phyloP scores from a whole-genome alignment of 2,113 vertebrate genomes.

The Pangasianodon hypophthalmus region DNA sequence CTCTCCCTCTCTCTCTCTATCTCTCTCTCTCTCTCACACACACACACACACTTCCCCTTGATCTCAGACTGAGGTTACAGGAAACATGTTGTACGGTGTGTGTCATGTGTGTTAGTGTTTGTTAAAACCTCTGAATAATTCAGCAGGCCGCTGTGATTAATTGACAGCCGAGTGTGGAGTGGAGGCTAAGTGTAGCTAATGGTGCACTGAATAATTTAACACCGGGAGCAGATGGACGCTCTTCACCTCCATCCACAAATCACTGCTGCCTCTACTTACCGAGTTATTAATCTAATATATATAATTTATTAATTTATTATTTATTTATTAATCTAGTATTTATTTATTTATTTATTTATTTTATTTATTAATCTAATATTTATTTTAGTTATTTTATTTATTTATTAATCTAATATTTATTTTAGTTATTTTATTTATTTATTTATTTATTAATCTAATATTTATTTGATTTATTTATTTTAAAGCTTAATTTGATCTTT shows the following conservation, averaged over 20 bases:
- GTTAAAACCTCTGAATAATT: constrained; percentile 75
- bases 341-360: no score
- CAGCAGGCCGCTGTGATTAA: constrained; percentile 59
- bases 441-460: not conserved
- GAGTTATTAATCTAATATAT: not conserved
- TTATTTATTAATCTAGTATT: no score
- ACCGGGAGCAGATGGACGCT: constrained; percentile 57
- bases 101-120: constrained; percentile 57
- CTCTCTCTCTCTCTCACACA: not conserved
- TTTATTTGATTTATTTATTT: not conserved
- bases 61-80: constrained; percentile 68
- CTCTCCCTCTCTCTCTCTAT: not conserved
- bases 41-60: constrained; percentile 30
- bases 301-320: not conserved
- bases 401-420: no score
- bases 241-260: constrained; percentile 28
- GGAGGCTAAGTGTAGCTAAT: constrained; percentile 58
- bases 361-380: no score
- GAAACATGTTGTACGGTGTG: constrained; percentile 60
- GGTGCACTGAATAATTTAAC: constrained; percentile 63
- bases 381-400: no score
- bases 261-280: not conserved
- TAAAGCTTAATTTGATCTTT: not conserved
- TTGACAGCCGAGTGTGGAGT: constrained; percentile 45
- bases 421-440: no score